Evolutionary conservation across 2,797 vertebrate species (phyloP).

Genomic region (Aselliscus stoliczkanus): DNA sequence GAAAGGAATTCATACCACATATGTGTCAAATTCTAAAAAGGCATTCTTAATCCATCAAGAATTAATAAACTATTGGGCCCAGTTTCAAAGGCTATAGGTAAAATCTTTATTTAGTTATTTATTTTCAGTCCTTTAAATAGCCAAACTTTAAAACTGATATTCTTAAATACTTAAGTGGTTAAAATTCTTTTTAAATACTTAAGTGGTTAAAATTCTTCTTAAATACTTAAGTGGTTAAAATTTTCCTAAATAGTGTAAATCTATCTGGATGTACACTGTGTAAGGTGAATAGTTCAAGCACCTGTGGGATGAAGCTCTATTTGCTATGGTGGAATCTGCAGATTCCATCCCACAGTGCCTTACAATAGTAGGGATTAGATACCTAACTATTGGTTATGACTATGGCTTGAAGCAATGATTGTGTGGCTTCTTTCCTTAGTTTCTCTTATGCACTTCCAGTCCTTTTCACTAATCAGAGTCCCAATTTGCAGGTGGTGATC

Average conservation of each 20-base stretch:
- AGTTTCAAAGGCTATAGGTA: not conserved
- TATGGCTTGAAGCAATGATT: not conserved
- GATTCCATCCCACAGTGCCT: not conserved
- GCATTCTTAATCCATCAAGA: not conserved
- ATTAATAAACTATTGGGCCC: not conserved
- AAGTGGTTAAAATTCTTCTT: not conserved
- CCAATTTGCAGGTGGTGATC: not conserved
- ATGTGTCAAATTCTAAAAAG: not conserved
- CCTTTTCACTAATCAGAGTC: not conserved
- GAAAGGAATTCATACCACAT: not conserved
- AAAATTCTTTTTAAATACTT: constrained; percentile 4
- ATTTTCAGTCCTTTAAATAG: not conserved
- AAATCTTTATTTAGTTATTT: not conserved
- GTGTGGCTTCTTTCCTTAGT: not conserved
- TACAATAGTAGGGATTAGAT: not conserved
- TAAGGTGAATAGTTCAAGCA: not conserved
- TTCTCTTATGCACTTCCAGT: not conserved
- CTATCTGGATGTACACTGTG: not conserved
- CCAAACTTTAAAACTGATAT: not conserved
- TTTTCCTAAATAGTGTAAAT: not conserved
- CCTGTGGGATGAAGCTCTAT: not conserved
- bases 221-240: not conserved
- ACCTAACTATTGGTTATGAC: not conserved
- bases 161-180: not conserved
- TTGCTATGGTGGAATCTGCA: not conserved